A percentile compares a stretch with the other conserved stretches of the same genome.
Evolutionary conservation across 2,888 invertebrate genomes (phyloP).

Genomic region (Eucera pruinosa): DNA sequence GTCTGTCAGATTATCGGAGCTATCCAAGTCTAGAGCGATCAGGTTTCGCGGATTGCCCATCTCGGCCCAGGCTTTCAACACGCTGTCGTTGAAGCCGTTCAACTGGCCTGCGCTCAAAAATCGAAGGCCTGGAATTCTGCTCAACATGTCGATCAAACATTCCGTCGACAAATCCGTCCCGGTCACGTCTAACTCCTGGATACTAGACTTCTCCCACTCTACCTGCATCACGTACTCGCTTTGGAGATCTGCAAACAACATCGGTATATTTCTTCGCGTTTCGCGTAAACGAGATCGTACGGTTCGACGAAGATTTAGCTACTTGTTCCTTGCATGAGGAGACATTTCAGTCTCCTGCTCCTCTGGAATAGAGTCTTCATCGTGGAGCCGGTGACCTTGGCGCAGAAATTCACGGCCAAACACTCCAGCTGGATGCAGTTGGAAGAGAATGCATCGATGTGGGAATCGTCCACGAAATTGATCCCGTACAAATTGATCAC

Average conservation of each 20-base stretch:
- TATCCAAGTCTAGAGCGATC: slow-evolving; percentile 95
- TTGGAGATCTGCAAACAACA: slow-evolving; percentile 90
- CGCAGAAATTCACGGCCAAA: slow-evolving; percentile 98
- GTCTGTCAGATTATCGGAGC: slow-evolving; percentile 97
- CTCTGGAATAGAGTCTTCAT: slow-evolving; percentile 97
- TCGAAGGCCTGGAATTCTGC: slow-evolving; percentile 92
- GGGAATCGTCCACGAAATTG: slow-evolving; percentile 99
- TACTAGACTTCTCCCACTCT: slow-evolving; percentile 98
- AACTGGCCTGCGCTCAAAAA: slow-evolving; percentile 98
- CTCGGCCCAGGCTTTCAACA: slow-evolving; percentile 96
- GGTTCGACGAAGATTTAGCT: slow-evolving; percentile 71
- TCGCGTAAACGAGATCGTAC: too few relatives aligned
- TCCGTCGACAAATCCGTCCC: slow-evolving; percentile 98
- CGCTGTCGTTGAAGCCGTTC: slow-evolving; percentile 98
- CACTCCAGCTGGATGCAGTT: slow-evolving; percentile 99
- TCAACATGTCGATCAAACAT: slow-evolving; percentile 96
- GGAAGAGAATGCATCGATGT: slow-evolving; percentile 98
- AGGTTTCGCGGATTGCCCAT: slow-evolving; percentile 91
- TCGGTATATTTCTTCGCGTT: too few relatives aligned
- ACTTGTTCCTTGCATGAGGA: slow-evolving; percentile 99
- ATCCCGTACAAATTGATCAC: slow-evolving; percentile 99
- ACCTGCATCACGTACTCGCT: slow-evolving; percentile 97
- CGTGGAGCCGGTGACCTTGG: slow-evolving; percentile 98
- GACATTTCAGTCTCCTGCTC: slow-evolving; percentile 95
- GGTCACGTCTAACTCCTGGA: slow-evolving; percentile 98